phyloP scores from a whole-genome alignment of 2,113 vertebrate genomes.

The Amazona guildingii region DNA sequence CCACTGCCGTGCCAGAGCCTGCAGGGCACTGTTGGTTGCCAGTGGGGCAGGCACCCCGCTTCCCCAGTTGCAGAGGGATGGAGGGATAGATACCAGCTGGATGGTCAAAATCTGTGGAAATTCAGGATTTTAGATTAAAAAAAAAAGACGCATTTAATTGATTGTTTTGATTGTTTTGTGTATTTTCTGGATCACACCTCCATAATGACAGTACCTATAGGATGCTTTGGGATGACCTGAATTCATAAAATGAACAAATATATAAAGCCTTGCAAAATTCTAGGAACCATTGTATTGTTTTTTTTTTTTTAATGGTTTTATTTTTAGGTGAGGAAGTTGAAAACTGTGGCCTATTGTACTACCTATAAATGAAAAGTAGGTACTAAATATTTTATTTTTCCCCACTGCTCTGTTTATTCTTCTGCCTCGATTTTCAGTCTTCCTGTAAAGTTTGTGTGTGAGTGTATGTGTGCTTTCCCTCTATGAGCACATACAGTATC shows the following conservation, averaged over 20 bases:
- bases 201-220: not conserved
- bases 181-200: fast-evolving
- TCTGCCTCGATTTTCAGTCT: not conserved
- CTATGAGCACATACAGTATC: not conserved
- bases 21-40: not conserved
- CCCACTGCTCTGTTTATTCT: not conserved
- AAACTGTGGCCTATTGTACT: not conserved
- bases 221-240: fast-evolving
- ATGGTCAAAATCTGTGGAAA: fast-evolving
- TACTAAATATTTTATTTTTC: not conserved
- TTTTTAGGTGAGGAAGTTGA: not conserved
- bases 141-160: fast-evolving
- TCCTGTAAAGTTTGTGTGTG: not conserved
- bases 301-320: not conserved
- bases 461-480: not conserved
- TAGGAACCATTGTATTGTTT: fast-evolving
- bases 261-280: not conserved
- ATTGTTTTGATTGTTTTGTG: not conserved
- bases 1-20: fast-evolving
- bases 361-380: not conserved
- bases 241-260: fast-evolving
- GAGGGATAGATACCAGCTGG: not conserved
- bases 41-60: not conserved
- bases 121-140: not conserved
- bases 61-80: not conserved